phyloP scores from a whole-genome alignment of 2,888 invertebrate species.

The Dryococelus australis region DNA sequence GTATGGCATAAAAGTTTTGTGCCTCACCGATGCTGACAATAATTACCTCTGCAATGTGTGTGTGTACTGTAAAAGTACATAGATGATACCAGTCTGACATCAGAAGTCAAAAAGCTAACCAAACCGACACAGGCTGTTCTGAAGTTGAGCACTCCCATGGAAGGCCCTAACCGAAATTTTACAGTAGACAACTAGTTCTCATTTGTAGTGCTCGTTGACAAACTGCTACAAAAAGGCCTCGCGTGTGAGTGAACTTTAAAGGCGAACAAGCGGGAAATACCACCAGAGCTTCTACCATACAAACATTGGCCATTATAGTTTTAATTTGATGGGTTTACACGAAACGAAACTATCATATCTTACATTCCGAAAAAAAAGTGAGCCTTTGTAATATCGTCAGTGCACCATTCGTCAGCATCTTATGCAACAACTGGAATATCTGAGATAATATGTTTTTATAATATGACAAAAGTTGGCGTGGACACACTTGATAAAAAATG shows the following conservation, averaged over 20 bases:
- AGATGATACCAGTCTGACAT: neutral
- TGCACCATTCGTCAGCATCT: conserved; percentile 37
- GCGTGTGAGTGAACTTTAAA: conserved; percentile 36
- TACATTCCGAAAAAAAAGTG: conserved; percentile 47
- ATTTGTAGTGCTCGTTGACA: conserved; percentile 32
- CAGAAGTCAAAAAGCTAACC: neutral
- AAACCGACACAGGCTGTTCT: conserved; percentile 36
- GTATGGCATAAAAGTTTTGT: neutral
- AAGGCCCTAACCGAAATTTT: conserved; percentile 48
- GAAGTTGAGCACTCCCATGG: conserved; percentile 42
- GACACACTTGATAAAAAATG: conserved; percentile 50
- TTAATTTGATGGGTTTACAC: conserved; percentile 46
- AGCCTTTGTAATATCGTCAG: conserved; percentile 46
- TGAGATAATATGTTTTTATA: conserved; percentile 50
- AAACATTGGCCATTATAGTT: conserved; percentile 43
- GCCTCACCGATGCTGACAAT: neutral
- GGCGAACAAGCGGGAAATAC: conserved; percentile 45
- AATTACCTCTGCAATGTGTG: neutral
- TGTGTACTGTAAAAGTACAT: neutral
- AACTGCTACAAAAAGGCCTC: conserved; percentile 31
- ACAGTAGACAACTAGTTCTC: conserved; percentile 46
- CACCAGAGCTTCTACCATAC: conserved; percentile 49
- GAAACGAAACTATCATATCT: conserved; percentile 46
- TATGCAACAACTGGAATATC: conserved; percentile 43
- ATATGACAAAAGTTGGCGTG: conserved; percentile 49